Evolutionary conservation across 2,797 vertebrate species (phyloP), one percentile per base, ranked within the genome.

Genomic region (Lithobates sylvaticus): DNA sequence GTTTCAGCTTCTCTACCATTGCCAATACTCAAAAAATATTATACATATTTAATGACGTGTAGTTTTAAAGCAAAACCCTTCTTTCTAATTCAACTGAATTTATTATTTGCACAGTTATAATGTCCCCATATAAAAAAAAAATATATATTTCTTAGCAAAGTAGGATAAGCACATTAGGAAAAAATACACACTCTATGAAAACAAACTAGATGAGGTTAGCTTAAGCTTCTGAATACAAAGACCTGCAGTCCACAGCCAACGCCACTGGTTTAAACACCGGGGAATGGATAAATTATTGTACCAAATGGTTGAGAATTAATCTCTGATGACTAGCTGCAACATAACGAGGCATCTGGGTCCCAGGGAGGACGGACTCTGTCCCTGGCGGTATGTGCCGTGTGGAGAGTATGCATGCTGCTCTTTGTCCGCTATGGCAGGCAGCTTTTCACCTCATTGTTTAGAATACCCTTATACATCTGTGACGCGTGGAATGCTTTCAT

Each of bases 401-500:
- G 93, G 90, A 70, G 91, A 94, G 93, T 91, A 93, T 93, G 93
- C 93, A 90, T 93, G 93, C 91, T 90, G 93, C 92, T 92, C 95
- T 96, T 94, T 94, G 95, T 96, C 95, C 94, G 92, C 93, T 91
- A 93, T 94, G 91, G 88, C 94, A 95, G 95, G 96, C 96, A 94
- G 95, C 94, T 96, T 95, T 94, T 92, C 91, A 91, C 91, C 91
- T 96, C 94, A 96, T 97, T 97, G 96, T 98, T 94, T 95, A 90
- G 92, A 91, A 94, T 96, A 96, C 96, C 96, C 95, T 96, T 94
- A 95, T 96, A 95, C 97, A 97, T 97, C 96, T 97, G 97, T 96
- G 96, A 96, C 95, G 96, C 95, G 95, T 97, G 96, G 95, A 95
- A 96, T 95, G 95, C 95, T 94, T 94, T 96, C 95, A 95, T 94